These are phyloP conservation scores for Drosophila ezoana DNA, from an alignment of 2,888 invertebrate genomes.

Conservation along the genomic window DNA sequence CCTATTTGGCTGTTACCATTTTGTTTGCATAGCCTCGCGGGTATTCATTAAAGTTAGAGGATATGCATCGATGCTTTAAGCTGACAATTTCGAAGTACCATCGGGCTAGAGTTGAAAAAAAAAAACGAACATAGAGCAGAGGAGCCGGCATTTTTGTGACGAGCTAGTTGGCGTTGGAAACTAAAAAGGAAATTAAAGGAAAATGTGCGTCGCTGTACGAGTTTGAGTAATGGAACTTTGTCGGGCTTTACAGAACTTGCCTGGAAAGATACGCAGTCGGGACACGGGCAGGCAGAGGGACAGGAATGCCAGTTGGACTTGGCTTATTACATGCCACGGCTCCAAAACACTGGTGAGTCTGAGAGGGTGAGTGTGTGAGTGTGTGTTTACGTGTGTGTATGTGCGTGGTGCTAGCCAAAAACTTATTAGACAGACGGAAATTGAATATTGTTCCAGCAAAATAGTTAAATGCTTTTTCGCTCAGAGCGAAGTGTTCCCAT, in stretches of 20 bases:
- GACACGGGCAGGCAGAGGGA: constrained; percentile 13
- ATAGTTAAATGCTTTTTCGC: constrained; percentile 72
- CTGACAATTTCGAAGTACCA: constrained; percentile 50
- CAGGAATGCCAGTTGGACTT: constrained; percentile 54
- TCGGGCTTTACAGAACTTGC: constrained; percentile 43
- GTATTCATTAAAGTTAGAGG: constrained; percentile 66
- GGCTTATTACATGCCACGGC: constrained; percentile 68
- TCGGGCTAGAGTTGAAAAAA: not conserved
- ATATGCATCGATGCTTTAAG: constrained; percentile 59
- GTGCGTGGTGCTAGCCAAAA: constrained; percentile 55
- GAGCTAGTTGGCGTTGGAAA: constrained; percentile 63
- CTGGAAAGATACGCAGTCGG: constrained; percentile 16
- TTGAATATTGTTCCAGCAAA: constrained; percentile 77
- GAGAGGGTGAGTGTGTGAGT: constrained; percentile 6
- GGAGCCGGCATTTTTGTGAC: constrained; percentile 29
- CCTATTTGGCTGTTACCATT: constrained; percentile 64
- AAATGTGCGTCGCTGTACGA: constrained; percentile 70
- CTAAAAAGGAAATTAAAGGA: constrained; percentile 75
- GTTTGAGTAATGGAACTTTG: constrained; percentile 76
- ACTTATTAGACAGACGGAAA: constrained; percentile 80
- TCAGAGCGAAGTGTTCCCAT: constrained; percentile 18
- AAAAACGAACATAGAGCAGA: not conserved
- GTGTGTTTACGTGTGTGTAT: constrained; percentile 28
- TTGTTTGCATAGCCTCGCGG: constrained; percentile 67
- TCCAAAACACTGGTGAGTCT: constrained; percentile 1